Evolutionary conservation across 1,140 invertebrate genomes (phyloP), one percentile per base, ranked within the genome.

Genomic region (Drosophila funebris): DNA sequence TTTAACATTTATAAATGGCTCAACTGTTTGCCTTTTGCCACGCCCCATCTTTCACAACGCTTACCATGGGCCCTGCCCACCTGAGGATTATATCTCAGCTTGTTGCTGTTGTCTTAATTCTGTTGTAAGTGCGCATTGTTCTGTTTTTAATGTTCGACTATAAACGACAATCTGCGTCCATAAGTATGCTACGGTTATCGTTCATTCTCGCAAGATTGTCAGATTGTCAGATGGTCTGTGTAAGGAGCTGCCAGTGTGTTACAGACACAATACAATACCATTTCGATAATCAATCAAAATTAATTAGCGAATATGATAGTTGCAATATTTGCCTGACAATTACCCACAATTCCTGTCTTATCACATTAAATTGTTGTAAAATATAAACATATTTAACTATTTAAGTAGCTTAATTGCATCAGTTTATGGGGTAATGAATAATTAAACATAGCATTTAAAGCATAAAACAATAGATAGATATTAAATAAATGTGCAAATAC

Each of bases 321-420:
- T 43, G 60, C 73, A 57, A 64, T 54, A 67, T 48, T 46, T 36
- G 16, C 61, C 39, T 50, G 56, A 48, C 31, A 62, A 77, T 77
- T 71, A 37, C n/a, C 64, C 20, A 27, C 44, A 46, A 46, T 46
- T 46, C 11, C 31, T 33, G 8, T 3, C 31, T 33, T 8, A 0
- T 33, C 22, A 22, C 1, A 22, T n/a, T 1, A 31, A 31, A 33
- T 33, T 46, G 22, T 46, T 46, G 11, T 27, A 8, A 5, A 27
- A n/a, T 22, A 46, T 46, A 46, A 46, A 46, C 44, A 22, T 60
- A 61, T 56, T 61, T 81, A 71, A 85, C 77, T 85, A 85, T 78
- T 85, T 87, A 56, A 80, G 69, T 71, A 71, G 63, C 50, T 75
- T 85, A 77, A 85, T 85, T 78, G 81, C 69, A 85, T 85, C 60